Conservation (phyloP, 2,113 vertebrate genomes). For the Platichthys stellatus region DNA sequence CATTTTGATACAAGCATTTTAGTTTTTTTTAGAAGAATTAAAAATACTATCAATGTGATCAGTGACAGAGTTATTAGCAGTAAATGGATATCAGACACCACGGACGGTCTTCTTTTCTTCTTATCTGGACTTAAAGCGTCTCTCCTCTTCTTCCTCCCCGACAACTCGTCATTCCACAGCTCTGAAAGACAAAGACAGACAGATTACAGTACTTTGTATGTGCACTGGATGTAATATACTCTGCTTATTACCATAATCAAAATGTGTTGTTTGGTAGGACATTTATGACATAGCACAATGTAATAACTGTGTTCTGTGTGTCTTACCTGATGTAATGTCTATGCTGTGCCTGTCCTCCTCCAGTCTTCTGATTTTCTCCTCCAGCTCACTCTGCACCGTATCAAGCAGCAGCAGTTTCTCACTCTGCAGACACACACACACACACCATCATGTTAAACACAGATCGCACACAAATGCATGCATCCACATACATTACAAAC, state of each 20-base stretch:
- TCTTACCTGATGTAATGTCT: slow-evolving; percentile 92
- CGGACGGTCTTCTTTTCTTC: slow-evolving; percentile 90
- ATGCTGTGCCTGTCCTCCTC: slow-evolving; percentile 97
- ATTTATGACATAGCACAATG: background rate
- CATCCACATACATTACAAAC: too few species aligned
- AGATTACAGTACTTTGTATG: background rate
- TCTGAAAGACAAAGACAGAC: slow-evolving; percentile 77
- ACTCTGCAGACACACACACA: slow-evolving; percentile 79
- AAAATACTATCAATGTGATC: background rate
- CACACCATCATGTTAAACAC: background rate
- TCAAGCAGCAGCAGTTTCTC: slow-evolving; percentile 95
- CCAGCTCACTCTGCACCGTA: slow-evolving; percentile 94
- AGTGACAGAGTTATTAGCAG: background rate
- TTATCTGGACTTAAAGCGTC: slow-evolving; percentile 96
- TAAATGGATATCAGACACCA: slow-evolving; percentile 96
- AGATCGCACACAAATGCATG: too few species aligned
- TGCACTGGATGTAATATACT: background rate
- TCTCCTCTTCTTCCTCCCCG: slow-evolving; percentile 91
- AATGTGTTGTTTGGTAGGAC: background rate
- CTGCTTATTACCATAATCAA: background rate
- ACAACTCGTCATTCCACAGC: slow-evolving; percentile 94
- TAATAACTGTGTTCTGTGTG: background rate
- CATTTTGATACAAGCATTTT: background rate
- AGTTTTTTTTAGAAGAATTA: background rate
- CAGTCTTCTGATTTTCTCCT: slow-evolving; percentile 95